Percentiles rank a stretch among this genome's conserved stretches.
Evolutionary conservation across 2,888 invertebrate genomes (phyloP).

Genomic region (Zaprionus lineosus): DNA sequence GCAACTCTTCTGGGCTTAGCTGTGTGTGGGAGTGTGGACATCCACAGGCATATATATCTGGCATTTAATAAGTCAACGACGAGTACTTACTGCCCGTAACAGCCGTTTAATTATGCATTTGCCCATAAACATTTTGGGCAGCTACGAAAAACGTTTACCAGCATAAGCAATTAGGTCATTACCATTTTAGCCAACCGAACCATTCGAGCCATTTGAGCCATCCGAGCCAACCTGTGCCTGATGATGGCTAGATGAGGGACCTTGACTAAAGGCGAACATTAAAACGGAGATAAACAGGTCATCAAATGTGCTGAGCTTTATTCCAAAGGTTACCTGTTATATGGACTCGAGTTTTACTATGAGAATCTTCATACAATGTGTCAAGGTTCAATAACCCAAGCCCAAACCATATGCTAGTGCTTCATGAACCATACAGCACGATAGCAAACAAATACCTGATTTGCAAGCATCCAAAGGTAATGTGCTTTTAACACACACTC

Average conservation of each 20-base stretch:
- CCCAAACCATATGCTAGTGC: too few species aligned
- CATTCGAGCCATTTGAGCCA: background rate
- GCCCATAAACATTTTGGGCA: constrained; percentile 57
- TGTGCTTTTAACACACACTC: too few species aligned
- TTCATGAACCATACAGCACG: too few species aligned
- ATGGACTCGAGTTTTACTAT: background rate
- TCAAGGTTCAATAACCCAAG: constrained; percentile 13
- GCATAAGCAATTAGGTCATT: constrained; percentile 66
- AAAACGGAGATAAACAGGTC: constrained; percentile 49
- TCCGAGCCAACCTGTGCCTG: too few species aligned
- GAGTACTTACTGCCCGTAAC: constrained; percentile 48
- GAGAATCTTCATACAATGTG: background rate
- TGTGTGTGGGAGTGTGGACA: background rate
- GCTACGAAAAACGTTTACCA: constrained; percentile 29
- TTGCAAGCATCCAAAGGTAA: too few species aligned
- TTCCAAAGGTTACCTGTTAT: constrained; percentile 30
- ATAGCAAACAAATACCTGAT: too few species aligned
- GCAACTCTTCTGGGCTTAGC: constrained; percentile 17
- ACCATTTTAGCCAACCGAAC: constrained; percentile 37
- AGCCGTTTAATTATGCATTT: constrained; percentile 65
- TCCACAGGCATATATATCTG: background rate
- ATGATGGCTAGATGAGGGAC: constrained; percentile 18
- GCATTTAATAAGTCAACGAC: constrained; percentile 31
- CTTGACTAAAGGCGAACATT: constrained; percentile 39
- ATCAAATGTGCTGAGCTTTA: constrained; percentile 31